Evolutionary conservation across 2,113 vertebrate genomes (phyloP), one percentile per base, ranked within the genome.

Genomic region (Grallaria varia): DNA sequence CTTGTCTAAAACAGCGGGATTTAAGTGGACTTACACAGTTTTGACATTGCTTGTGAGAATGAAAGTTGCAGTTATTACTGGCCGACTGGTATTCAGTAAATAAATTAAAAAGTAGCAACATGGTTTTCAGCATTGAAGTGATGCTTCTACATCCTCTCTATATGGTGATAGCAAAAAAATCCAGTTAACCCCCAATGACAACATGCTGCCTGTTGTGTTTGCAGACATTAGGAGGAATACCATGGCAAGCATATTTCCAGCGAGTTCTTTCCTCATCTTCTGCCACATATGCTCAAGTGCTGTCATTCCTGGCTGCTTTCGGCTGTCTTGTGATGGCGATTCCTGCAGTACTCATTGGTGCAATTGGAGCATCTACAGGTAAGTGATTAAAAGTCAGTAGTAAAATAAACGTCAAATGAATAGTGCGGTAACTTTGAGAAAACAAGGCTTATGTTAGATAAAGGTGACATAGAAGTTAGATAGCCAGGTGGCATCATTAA

Each of bases 211-310:
- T 72, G 15, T 50, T 97, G 60, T 92, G 33, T 82, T 87, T 95
- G 49, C 96, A 99, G 99, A 99, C 98, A 45, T 97, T 99, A 95
- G 99, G 99, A 95, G 99, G 99, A 94, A 99, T 99, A 87, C 99
- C 99, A 24, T 99, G 99, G 99, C 99, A 99, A 97, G 99, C 99
- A 0, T 99, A 99, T 98, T 99, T 99, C 97, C 99, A 99, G 96
- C 96, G 99, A 95, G 99, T 99, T 93, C 99, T 99, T 74, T 99
- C 99, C 85, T 99, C 99, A 56, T 99, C 99, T 92, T 99, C 99
- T 94, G 99, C 99, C 96, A 99, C 98, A 56, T 99, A 99, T 19
- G 99, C 99, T 80, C 99, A 99, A 96, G 98, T 99, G 69, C 97
- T 99, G n/a, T 99, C 99, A 78, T 99, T 99, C 96, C 96, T 99